phyloP scores from a whole-genome alignment of 2,888 invertebrate species.

The Caenorhabditis sp. region DNA sequence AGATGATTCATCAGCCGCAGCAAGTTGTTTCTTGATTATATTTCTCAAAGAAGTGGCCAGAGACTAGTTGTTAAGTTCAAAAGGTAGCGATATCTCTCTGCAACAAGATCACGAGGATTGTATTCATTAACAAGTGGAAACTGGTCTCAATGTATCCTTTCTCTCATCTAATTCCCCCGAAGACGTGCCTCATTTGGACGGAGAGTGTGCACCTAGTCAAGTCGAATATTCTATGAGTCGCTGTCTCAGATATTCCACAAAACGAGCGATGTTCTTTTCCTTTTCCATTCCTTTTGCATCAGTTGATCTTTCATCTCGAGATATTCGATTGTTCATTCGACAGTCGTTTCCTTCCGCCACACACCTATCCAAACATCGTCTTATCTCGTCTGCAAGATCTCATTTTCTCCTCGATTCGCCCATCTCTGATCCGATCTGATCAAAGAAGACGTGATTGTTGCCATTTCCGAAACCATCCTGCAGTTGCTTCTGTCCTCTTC shows the following conservation, averaged over 20 bases:
- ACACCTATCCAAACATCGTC: constrained; percentile 11
- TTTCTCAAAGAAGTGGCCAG: constrained; percentile 1
- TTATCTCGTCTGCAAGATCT: not conserved
- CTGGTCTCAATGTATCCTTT: not conserved
- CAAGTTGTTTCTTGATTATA: too few species aligned
- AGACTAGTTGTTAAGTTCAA: constrained; percentile 4
- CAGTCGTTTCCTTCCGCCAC: not conserved
- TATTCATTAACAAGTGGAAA: not conserved
- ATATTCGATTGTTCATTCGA: not conserved
- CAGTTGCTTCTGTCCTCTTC: not conserved
- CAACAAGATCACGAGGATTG: constrained; percentile 8
- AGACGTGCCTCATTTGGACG: not conserved
- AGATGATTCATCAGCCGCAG: constrained; percentile 15
- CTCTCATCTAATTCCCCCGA: not conserved
- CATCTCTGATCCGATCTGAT: not conserved
- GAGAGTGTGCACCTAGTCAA: not conserved
- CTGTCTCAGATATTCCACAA: not conserved
- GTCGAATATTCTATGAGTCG: not conserved
- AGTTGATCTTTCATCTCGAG: not conserved
- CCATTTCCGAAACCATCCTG: not conserved
- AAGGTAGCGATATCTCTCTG: not conserved
- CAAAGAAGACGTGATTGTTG: not conserved
- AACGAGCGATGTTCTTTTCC: not conserved
- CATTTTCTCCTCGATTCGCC: not conserved
- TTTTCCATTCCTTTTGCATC: not conserved